These are phyloP conservation scores for Chrysaora quinquecirrha DNA, from an alignment of 30 jellyfish, hydroid and myxozoan genomes.

Conservation along the genomic window DNA sequence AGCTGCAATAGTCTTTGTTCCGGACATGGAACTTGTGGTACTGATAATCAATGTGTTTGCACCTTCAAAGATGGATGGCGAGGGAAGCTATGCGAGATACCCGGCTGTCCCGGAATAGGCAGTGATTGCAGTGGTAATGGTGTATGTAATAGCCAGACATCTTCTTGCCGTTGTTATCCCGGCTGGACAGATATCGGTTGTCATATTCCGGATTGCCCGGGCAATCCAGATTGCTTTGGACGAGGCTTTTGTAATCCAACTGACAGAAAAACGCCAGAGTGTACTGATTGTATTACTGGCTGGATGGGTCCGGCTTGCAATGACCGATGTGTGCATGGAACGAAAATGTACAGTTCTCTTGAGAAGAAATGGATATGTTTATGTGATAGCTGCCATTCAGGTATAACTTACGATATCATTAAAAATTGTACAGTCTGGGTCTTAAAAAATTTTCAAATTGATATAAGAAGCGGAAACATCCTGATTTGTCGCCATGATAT, in stretches of 20 bases:
- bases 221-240: conserved; percentile 67
- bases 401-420: conserved; percentile 10
- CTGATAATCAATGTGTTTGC: conserved; percentile 44
- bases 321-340: conserved; percentile 61
- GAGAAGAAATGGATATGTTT: conserved; percentile 41
- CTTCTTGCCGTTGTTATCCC: conserved; percentile 50
- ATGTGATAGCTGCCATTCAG: conserved; percentile 55
- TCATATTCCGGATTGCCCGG: conserved; percentile 74
- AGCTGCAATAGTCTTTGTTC: conserved; percentile 66
- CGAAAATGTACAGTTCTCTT: conserved; percentile 6
- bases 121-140: conserved; percentile 65
- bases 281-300: conserved; percentile 61
- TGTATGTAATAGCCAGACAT: conserved; percentile 42
- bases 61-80: conserved; percentile 69
- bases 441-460: too few relatives aligned
- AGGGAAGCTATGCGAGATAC: conserved; percentile 57
- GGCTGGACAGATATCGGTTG: conserved; percentile 75
- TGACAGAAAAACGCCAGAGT: conserved; percentile 57
- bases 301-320: conserved; percentile 83
- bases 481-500: too few relatives aligned
- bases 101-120: conserved; percentile 69
- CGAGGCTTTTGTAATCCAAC: conserved; percentile 63
- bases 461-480: too few relatives aligned
- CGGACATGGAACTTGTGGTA: conserved; percentile 62
- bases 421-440: background rate